Evolutionary conservation across 1,140 invertebrate species (phyloP).

Genomic region (Drosophila melanica): DNA sequence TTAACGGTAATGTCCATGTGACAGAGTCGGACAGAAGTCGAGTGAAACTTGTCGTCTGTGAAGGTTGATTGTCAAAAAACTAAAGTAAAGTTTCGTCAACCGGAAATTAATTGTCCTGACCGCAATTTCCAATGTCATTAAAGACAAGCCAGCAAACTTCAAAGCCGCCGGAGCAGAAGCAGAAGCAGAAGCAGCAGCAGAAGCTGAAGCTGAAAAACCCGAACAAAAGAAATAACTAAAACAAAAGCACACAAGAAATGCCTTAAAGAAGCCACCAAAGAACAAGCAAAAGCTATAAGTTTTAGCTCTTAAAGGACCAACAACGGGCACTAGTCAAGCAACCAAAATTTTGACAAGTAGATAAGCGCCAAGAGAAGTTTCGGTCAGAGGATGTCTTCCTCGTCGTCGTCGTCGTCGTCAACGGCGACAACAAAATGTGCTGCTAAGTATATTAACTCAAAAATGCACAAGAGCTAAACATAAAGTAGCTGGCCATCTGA

Average conservation of each 20-base stretch:
- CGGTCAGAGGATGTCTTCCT: conserved; percentile 19
- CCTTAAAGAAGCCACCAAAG: conserved; percentile 35
- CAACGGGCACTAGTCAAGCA: conserved; percentile 16
- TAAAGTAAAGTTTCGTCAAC: conserved; percentile 75
- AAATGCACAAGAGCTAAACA: conserved; percentile 75
- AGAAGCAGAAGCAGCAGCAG: background rate
- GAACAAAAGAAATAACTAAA: conserved; percentile 70
- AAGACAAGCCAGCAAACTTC: conserved; percentile 78
- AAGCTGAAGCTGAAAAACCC: conserved; percentile 19
- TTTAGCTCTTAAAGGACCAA: conserved; percentile 62
- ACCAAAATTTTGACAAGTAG: conserved; percentile 70
- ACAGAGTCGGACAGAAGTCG: conserved; percentile 9
- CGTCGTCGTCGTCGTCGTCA: conserved; percentile 36
- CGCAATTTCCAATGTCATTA: conserved; percentile 81
- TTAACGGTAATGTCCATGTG: conserved; percentile 52
- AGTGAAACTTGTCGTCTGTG: conserved; percentile 5
- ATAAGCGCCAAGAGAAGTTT: conserved; percentile 54
- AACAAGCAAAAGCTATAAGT: conserved; percentile 75
- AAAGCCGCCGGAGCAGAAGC: conserved; percentile 46
- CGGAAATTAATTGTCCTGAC: conserved; percentile 81
- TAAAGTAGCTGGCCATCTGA: conserved; percentile 55
- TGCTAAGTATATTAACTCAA: conserved; percentile 79
- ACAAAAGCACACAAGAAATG: conserved; percentile 64
- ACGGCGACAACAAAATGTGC: conserved; percentile 68
- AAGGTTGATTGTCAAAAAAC: conserved; percentile 69